phyloP scores from a whole-genome alignment of 2,797 vertebrate genomes.

The Paguma larvata region DNA sequence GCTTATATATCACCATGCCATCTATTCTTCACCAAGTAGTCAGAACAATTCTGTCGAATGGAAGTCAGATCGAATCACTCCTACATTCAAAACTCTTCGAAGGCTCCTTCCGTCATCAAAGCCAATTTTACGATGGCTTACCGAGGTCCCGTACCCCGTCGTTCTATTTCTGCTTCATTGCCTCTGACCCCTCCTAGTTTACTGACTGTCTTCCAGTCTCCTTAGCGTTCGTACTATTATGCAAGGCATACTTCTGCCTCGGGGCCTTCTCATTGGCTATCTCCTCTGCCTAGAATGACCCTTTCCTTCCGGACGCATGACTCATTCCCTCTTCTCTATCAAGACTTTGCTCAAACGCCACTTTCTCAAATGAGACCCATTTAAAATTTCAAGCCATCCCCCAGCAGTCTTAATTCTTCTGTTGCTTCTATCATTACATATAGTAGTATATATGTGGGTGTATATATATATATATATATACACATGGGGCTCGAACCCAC shows the following conservation, averaged over 20 bases:
- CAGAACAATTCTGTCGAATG: neutral
- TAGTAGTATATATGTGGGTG: neutral
- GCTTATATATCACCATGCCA: neutral
- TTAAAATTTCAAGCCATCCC: neutral
- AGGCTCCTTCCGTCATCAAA: neutral
- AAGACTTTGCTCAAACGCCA: neutral
- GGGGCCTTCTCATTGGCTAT: neutral
- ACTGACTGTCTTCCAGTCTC: neutral
- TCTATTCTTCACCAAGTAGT: neutral
- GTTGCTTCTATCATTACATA: neutral
- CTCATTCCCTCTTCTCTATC: neutral
- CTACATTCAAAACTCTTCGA: neutral
- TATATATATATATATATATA: neutral
- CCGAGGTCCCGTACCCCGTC: neutral
- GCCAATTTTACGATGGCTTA: neutral
- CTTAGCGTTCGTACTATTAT: neutral
- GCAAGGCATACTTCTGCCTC: neutral
- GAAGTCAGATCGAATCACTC: neutral
- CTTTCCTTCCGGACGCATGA: neutral
- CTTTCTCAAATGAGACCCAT: neutral
- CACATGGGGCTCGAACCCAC: no score
- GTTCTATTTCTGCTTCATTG: neutral
- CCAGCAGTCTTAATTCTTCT: neutral
- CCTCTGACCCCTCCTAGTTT: neutral
- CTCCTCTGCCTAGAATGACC: neutral